These are phyloP conservation scores for Petrocephalus schoutedeni DNA, from an alignment of 2,797 vertebrate species.

Conservation along the genomic window DNA sequence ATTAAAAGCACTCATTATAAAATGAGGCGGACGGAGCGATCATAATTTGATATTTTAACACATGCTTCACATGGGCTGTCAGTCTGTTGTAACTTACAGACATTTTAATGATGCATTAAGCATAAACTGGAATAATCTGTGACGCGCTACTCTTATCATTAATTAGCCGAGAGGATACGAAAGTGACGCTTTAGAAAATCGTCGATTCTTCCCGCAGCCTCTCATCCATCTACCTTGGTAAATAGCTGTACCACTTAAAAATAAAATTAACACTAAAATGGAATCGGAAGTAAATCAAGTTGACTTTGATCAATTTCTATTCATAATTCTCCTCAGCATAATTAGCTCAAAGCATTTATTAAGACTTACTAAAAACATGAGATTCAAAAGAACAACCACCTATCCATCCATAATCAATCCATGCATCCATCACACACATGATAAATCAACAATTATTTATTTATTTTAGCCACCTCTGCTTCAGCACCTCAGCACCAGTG, in stretches of 20 bases:
- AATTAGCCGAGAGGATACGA: background rate
- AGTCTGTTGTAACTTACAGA: slow-evolving; percentile 24
- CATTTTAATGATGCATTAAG: slow-evolving; percentile 17
- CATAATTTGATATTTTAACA: slow-evolving; percentile 16
- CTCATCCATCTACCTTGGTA: background rate
- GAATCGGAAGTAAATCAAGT: background rate
- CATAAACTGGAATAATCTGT: background rate
- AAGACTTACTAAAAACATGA: background rate
- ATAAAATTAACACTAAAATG: background rate
- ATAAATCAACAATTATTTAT: background rate
- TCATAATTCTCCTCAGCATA: background rate
- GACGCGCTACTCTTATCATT: background rate
- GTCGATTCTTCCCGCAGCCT: background rate
- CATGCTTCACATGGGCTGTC: slow-evolving; percentile 26
- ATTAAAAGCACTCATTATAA: slow-evolving; percentile 38
- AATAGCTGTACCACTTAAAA: background rate
- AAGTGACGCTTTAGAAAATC: background rate
- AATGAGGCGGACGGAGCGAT: slow-evolving; percentile 29
- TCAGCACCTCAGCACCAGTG: background rate
- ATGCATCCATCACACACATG: background rate
- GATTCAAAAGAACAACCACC: background rate
- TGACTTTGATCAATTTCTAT: background rate
- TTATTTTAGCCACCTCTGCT: background rate
- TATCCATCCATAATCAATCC: background rate
- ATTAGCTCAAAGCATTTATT: background rate